Evolutionary conservation across 2,113 vertebrate genomes (phyloP), one percentile per base, ranked within the genome.

Genomic region (Herpailurus yagouaroundi): DNA sequence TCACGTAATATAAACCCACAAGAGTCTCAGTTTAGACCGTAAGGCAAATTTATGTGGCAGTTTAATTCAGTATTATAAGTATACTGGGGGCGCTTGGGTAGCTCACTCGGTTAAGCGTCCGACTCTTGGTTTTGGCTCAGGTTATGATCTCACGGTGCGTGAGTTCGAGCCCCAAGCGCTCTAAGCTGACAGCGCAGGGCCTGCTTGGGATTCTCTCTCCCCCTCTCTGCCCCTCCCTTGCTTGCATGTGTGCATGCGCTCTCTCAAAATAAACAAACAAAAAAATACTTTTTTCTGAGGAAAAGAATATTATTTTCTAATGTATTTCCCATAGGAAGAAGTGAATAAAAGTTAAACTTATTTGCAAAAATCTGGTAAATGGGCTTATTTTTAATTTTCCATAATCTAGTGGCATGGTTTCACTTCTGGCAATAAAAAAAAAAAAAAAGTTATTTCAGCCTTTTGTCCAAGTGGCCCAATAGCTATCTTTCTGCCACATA

Each of bases 291-390:
- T 71, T 66, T 45, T 66, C 89, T 45, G 16, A 84, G 84, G 41
- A 79, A 96, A 41, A 64, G 13, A 85, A 2, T 79, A 86, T 60
- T 91, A 87, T 85, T 76, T 87, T 64, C 27, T 57, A 83, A 89
- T 14, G 2, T 45, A 79, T 60, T 97, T 93, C 66, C 55, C 55
- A 63, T 0, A 60, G 55, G 45, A 94, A 4, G 6, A 19, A 87
- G 13, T 36, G 33, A 92, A 66, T 76, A 97, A 93, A 94, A 69
- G 45, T 89, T 38, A 96, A 73, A 86, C 33, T 45, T n/a, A 77
- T 79, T 77, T 89, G 27, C 4, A 93, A 97, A 50, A 81, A 89
- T 79, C 33, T 73, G 94, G 48, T 73, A 74, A 89, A 93, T 2
- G 91, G 10, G 11, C 48, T 69, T 38, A 73, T 66, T 94, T 96